Evolutionary conservation across 1,140 invertebrate genomes (phyloP), one percentile per base, ranked within the genome.

Genomic region (Papilio dardanus): DNA sequence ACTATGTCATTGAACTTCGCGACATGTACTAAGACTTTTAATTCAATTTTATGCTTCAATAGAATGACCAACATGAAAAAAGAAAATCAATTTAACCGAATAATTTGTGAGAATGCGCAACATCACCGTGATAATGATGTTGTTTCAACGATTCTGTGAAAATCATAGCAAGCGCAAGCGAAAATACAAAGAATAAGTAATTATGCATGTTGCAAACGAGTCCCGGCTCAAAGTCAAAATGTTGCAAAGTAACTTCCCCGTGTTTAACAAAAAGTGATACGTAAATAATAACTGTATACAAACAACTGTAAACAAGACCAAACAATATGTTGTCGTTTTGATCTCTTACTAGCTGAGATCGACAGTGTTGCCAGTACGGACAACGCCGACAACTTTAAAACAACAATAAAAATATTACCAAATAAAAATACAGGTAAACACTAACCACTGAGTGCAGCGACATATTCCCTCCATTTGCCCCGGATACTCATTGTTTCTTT

Each of bases 391-490:
- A 42, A 35, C 1, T 14, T 33, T 68, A n/a, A 54, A 35, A 24
- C 37, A 37, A 75, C 35, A 68, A 54, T 46, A 24, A 76, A 69
- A 78, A 74, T 78, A 74, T 79, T 75, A 71, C 75, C 77, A 81
- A 77, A 81, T 77, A 81, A 77, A 85, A 82, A 82, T 68, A 84
- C 76, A 81, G 24, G 21, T 75, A 77, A 84, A 82, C 75, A 90
- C 91, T 84, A 84, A 92, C 91, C 91, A 86, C 91, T 92, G 82
- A 92, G 86, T 78, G 91, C 91, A 65, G 88, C 84, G 73, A 86
- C 86, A 84, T 92, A 92, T 87, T 92, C 91, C 74, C 89, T 91
- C 88, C 89, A 91, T 76, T 91, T 91, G 82, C 83, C 85, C 77
- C 83, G 85, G 86, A 83, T 87, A 78, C 79, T 86, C 88, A 91